Evolutionary conservation across 2,113 vertebrate genomes (phyloP).

Genomic region (Oreochromis niloticus): DNA sequence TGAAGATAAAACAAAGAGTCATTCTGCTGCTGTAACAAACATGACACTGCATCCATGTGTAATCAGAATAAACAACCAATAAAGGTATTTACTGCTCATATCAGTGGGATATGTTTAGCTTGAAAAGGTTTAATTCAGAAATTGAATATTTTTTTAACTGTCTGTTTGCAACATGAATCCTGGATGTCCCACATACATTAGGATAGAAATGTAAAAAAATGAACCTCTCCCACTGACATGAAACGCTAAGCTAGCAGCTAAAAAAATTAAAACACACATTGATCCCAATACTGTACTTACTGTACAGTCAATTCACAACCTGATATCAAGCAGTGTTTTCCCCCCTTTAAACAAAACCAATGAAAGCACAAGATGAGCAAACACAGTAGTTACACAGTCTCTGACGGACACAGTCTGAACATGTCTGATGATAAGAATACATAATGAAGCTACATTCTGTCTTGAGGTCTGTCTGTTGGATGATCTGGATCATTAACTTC

Average conservation of each 20-base stretch:
- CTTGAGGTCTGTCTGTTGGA: not conserved
- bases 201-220: not conserved
- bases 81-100: accelerated
- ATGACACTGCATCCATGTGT: accelerated
- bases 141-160: accelerated
- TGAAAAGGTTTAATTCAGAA: accelerated
- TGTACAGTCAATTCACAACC: not conserved
- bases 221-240: accelerated
- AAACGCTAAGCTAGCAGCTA: not conserved
- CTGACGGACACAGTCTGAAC: too few relatives aligned
- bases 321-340: accelerated
- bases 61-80: not conserved
- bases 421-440: too few relatives aligned
- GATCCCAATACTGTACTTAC: accelerated
- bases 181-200: not conserved
- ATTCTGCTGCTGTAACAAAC: not conserved
- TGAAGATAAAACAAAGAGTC: not conserved
- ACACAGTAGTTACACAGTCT: too few relatives aligned
- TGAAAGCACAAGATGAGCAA: too few relatives aligned
- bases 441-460: too few relatives aligned
- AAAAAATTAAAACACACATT: not conserved
- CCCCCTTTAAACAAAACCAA: not conserved
- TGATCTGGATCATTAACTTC: not conserved
- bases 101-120: not conserved
- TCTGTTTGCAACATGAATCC: not conserved